Base-by-base conservation (phyloP, 2,113 vertebrate species). In the Cervus canadensis region DNA sequence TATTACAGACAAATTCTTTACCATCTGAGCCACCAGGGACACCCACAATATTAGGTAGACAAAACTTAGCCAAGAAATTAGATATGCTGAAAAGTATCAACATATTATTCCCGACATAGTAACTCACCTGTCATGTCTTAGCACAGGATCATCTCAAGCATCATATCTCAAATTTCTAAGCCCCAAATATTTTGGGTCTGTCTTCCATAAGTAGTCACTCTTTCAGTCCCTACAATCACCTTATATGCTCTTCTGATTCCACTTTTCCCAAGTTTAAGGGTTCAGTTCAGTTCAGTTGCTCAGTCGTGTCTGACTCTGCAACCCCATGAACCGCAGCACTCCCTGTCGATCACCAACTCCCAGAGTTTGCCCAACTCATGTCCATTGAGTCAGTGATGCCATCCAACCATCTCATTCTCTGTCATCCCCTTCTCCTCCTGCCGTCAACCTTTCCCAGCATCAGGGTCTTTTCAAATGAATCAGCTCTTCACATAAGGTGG, bases 291-390 rank as follows among this genome's bases (percentile, higher is more conserved):
- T 10, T 21, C n/a, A 40, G 9, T 40, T 10, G 3, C 67, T 40
- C 67, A 71, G n/a, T 71, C 0, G 0, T 71, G n/a, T 71, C 19
- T 0, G 0, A 71, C 67, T 71, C n/a, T 71, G n/a, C 67, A 3
- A 40, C 67, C 10, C 10, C n/a, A 71, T 12, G n/a, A n/a, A 71
- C 67, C 0, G 0, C 19, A 71, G n/a, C n/a, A 71, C 2, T 0
- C 64, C 64, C 17, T 71, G n/a, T 23, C n/a, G 0, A 71, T 71
- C 67, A 71, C 19, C 67, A 36, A 12, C n/a, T 71, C 67, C 19
- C 0, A 0, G 19, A 71, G n/a, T 40, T 40, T 6, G 23, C 67
- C 16, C n/a, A 71, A 40, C n/a, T 71, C n/a, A 23, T 40, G 19
- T 11, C 10, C 67, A 71, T 12, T 12, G 10, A 71, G 10, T 40